A percentile compares a stretch with the other conserved stretches of the same genome.
These are phyloP conservation scores for Sylvia atricapilla DNA, from an alignment of 2,113 vertebrate genomes.

Conservation along the genomic window DNA sequence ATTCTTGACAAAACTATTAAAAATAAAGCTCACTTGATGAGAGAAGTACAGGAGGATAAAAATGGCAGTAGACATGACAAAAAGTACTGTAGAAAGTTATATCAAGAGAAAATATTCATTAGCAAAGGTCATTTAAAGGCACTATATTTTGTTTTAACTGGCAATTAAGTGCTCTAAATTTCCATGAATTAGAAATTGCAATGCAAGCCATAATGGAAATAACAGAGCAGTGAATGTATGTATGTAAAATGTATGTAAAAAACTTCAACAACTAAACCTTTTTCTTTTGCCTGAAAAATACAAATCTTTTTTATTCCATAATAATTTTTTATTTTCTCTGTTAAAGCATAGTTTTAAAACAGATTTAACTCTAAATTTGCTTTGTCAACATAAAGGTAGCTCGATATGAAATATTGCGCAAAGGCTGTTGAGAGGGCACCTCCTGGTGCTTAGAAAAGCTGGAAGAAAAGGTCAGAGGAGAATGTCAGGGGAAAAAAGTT, in stretches of 20 bases:
- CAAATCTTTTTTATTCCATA: background rate
- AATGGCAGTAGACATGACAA: background rate
- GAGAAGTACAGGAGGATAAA: background rate
- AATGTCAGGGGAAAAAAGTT: background rate
- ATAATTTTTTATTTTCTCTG: slow-evolving; percentile 18
- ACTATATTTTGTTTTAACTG: background rate
- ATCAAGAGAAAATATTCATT: background rate
- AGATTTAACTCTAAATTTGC: background rate
- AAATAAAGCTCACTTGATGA: background rate
- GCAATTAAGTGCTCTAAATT: background rate
- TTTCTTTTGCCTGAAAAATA: background rate
- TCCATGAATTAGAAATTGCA: slow-evolving; percentile 51
- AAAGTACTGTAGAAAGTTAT: background rate
- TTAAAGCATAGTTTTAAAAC: background rate
- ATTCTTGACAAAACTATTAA: background rate
- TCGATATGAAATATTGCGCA: background rate
- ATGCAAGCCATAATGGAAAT: slow-evolving; percentile 54
- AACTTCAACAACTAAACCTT: background rate
- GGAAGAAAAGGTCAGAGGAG: background rate
- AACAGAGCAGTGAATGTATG: background rate
- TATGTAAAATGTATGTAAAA: background rate
- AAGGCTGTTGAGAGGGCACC: background rate
- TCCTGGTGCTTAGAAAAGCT: background rate
- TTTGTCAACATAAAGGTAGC: background rate
- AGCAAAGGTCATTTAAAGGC: background rate